Evolutionary conservation across 1,140 invertebrate genomes (phyloP).

Genomic region (Apocrypta bakeri): DNA sequence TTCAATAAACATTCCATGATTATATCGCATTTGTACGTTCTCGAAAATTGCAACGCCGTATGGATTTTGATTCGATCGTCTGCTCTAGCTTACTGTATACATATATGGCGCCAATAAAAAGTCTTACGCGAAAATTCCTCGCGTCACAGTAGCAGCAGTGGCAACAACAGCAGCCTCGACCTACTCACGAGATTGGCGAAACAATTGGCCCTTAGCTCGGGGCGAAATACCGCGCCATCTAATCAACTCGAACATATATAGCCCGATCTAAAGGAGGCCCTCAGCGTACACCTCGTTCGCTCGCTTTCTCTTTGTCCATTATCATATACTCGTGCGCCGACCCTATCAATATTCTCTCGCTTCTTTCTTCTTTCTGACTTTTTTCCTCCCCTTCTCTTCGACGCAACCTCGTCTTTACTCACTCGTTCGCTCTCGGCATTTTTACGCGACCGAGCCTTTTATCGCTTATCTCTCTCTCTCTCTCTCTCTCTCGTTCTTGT

Average conservation of each 20-base stretch:
- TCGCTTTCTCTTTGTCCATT: not conserved
- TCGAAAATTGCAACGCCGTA: no score
- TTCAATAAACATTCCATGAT: no score
- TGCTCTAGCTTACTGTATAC: no score
- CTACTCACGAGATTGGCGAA: slow-evolving; percentile 21
- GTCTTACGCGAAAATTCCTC: no score
- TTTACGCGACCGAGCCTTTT: not conserved
- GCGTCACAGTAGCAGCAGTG: no score
- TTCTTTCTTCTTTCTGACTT: slow-evolving; percentile 7
- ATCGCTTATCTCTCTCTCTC: not conserved
- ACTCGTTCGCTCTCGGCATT: not conserved
- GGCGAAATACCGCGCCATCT: slow-evolving; percentile 6
- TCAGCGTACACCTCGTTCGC: not conserved
- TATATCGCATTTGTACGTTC: no score
- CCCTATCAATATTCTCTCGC: not conserved
- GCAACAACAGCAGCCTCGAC: not conserved
- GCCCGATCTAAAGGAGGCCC: not conserved
- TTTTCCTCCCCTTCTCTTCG: not conserved
- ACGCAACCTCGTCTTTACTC: not conserved
- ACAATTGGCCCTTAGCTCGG: slow-evolving; percentile 10
- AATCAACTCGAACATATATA: not conserved
- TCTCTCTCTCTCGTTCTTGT: not conserved
- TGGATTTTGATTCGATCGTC: no score
- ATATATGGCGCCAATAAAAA: no score
- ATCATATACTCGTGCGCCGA: not conserved